phyloP scores from a whole-genome alignment of 2,113 vertebrate genomes.

The Cricetomys ansorgei region DNA sequence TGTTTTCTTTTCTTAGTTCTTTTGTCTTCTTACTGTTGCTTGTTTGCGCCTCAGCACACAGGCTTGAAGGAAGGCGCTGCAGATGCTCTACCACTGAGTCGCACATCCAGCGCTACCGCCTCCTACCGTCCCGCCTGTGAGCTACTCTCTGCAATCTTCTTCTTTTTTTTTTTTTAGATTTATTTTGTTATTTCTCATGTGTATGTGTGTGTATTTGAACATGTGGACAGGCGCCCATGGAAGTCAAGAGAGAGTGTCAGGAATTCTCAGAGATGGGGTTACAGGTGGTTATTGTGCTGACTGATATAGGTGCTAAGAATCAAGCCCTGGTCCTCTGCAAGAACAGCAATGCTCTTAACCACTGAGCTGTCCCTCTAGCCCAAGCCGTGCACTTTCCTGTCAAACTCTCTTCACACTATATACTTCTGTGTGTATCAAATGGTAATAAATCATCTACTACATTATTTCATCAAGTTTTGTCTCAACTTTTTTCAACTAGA shows the following conservation, averaged over 20 bases:
- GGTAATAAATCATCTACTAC: not conserved
- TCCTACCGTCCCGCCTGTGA: not conserved
- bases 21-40: not conserved
- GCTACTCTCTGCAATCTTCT: too few species aligned
- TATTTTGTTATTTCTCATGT: not conserved
- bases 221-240: too few species aligned
- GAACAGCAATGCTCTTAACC: not conserved
- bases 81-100: not conserved
- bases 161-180: too few species aligned
- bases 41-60: not conserved
- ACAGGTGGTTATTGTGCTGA: not conserved
- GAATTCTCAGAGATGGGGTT: not conserved
- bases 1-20: not conserved
- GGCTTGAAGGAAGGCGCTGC: not conserved
- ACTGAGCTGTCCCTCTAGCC: not conserved
- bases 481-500: not conserved
- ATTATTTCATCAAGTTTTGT: not conserved
- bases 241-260: not conserved
- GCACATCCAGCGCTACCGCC: not conserved
- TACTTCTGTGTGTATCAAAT: not conserved
- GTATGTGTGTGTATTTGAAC: not conserved
- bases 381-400: not conserved
- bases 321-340: not conserved
- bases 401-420: not conserved
- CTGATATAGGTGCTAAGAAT: not conserved